A percentile compares a stretch with the other conserved stretches of the same genome.
phyloP scores from a whole-genome alignment of 2,797 vertebrate genomes.

The Trematomus bernacchii region DNA sequence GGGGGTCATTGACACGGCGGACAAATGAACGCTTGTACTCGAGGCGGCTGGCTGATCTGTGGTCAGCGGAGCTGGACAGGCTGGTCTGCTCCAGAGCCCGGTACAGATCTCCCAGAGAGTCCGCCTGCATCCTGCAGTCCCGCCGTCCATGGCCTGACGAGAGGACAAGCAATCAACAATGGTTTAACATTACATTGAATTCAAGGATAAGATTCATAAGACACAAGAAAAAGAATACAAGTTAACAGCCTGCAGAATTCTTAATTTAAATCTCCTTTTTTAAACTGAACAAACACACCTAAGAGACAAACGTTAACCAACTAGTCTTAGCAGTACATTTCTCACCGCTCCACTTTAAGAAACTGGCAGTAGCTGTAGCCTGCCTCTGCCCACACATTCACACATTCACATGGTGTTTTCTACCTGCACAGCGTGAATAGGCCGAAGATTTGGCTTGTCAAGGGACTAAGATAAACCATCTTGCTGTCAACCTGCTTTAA shows the following conservation, averaged over 20 bases:
- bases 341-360: slow-evolving; percentile 7
- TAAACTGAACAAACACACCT: not conserved
- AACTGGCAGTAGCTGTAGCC: slow-evolving; percentile 4
- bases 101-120: slow-evolving; percentile 96
- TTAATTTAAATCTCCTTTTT: not conserved
- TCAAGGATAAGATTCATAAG: not conserved
- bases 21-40: slow-evolving; percentile 97
- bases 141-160: slow-evolving; percentile 77
- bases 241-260: not conserved
- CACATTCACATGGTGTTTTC: slow-evolving; percentile 4
- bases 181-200: not conserved
- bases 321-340: slow-evolving; percentile 9
- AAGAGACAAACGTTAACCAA: not conserved
- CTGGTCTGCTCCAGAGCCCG: slow-evolving; percentile 95
- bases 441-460: slow-evolving; percentile 3
- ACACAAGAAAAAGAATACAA: not conserved
- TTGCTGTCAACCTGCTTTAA: too few relatives aligned
- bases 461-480: not conserved
- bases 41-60: slow-evolving; percentile 91
- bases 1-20: slow-evolving; percentile 93
- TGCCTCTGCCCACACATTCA: slow-evolving; percentile 24
- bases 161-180: slow-evolving; percentile 20
- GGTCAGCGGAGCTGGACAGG: slow-evolving; percentile 91
- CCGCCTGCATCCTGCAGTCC: slow-evolving; percentile 89
- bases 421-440: slow-evolving; percentile 23